Evolutionary conservation across 2,113 vertebrate species (phyloP).

Genomic region (Plecturocebus donacophilus): DNA sequence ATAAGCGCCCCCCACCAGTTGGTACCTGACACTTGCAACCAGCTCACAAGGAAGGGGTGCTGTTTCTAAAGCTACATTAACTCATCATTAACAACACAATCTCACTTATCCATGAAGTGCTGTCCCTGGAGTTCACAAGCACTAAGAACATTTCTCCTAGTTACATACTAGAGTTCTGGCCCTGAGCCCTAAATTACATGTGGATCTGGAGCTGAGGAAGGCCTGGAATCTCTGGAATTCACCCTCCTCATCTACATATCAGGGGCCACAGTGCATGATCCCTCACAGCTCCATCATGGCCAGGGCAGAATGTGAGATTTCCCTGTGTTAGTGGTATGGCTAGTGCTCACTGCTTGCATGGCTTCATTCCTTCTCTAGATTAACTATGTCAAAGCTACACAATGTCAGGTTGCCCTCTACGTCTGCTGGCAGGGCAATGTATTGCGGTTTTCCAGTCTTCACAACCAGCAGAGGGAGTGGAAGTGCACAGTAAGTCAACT

Average conservation of each 20-base stretch:
- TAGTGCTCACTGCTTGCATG: neutral
- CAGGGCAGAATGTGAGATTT: neutral
- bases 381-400: neutral
- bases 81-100: neutral
- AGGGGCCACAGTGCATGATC: neutral
- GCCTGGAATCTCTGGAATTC: neutral
- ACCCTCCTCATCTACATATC: neutral
- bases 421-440: neutral
- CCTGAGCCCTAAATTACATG: neutral
- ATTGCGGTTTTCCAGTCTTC: neutral
- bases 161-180: neutral
- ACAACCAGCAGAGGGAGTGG: constrained; percentile 69
- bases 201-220: neutral
- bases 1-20: neutral
- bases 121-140: neutral
- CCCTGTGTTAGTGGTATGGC: neutral
- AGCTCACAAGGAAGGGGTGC: neutral
- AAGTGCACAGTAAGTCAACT: constrained; percentile 45
- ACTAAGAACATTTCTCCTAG: neutral
- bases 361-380: neutral
- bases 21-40: neutral
- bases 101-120: neutral
- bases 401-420: neutral
- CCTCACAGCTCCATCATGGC: neutral
- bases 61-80: neutral